A percentile compares a stretch with the other conserved stretches of the same genome.
phyloP scores from a whole-genome alignment of 2,797 vertebrate species.

The Aeoliscus strigatus region DNA sequence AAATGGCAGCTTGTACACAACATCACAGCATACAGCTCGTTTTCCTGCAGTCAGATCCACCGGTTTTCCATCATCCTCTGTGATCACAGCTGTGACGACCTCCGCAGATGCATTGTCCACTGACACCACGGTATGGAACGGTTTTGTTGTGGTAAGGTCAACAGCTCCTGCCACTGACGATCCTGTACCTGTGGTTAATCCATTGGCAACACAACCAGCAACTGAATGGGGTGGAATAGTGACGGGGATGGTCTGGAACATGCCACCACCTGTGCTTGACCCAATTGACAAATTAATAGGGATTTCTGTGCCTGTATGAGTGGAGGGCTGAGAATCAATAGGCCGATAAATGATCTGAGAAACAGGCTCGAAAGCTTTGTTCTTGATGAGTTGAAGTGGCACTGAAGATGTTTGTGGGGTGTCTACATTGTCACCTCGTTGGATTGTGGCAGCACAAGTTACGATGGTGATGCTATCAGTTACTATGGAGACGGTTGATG shows the following conservation, averaged over 20 bases:
- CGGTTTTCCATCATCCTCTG: conserved; percentile 91
- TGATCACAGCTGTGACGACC: conserved; percentile 82
- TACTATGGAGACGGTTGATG: conserved; percentile 77
- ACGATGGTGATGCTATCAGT: conserved; percentile 81
- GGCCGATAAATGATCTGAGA: conserved; percentile 79
- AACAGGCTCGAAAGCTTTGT: conserved; percentile 82
- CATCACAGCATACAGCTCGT: conserved; percentile 92
- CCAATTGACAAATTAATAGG: conserved; percentile 92
- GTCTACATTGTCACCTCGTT: conserved; percentile 68
- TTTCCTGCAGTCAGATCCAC: conserved; percentile 94
- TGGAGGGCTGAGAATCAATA: conserved; percentile 71
- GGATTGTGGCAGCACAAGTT: conserved; percentile 80
- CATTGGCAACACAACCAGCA: conserved; percentile 79
- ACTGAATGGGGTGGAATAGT: conserved; percentile 75
- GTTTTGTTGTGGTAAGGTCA: conserved; percentile 91
- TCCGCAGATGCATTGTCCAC: conserved; percentile 80
- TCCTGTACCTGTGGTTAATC: conserved; percentile 71
- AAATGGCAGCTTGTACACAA: conserved; percentile 96
- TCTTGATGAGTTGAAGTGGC: conserved; percentile 88
- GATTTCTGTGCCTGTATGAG: conserved; percentile 74
- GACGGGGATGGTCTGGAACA: conserved; percentile 73
- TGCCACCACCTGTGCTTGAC: conserved; percentile 67
- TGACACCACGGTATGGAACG: conserved; percentile 85
- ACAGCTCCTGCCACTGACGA: conserved; percentile 81
- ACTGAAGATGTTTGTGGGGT: conserved; percentile 70